Conservation (phyloP, 2,797 vertebrate genomes). For the Mus caroli region DNA sequence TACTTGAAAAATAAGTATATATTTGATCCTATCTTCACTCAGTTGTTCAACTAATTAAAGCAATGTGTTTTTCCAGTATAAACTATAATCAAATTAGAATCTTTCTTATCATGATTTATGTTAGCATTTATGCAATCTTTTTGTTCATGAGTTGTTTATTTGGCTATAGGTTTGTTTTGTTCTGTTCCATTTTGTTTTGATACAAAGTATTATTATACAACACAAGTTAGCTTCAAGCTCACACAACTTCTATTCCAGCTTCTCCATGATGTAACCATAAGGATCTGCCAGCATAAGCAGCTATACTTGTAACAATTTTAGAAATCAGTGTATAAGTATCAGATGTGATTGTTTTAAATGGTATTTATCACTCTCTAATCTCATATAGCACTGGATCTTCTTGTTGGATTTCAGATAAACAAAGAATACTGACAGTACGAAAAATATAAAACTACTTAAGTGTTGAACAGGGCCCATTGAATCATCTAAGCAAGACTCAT, state of each 20-base stretch:
- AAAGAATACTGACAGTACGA: background rate
- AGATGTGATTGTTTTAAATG: constrained; percentile 16
- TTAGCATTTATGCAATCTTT: background rate
- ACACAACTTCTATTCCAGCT: background rate
- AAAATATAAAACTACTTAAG: background rate
- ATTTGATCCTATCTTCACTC: background rate
- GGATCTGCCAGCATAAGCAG: too few relatives aligned
- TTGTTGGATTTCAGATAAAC: background rate
- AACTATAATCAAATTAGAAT: background rate
- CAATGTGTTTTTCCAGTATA: background rate
- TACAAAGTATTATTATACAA: too few relatives aligned
- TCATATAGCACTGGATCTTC: background rate
- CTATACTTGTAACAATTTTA: background rate
- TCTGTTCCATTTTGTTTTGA: background rate
- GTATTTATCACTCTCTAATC: background rate
- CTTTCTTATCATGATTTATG: background rate
- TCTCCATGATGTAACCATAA: background rate
- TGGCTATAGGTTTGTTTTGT: background rate
- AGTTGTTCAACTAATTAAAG: background rate
- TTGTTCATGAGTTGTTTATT: background rate
- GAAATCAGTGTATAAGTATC: background rate
- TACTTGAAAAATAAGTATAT: background rate
- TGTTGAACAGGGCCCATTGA: background rate
- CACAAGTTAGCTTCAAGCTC: background rate
- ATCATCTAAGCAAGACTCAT: background rate